phyloP scores from a whole-genome alignment of 92 coral and sea anemone genomes.

The Nematostella vectensis region DNA sequence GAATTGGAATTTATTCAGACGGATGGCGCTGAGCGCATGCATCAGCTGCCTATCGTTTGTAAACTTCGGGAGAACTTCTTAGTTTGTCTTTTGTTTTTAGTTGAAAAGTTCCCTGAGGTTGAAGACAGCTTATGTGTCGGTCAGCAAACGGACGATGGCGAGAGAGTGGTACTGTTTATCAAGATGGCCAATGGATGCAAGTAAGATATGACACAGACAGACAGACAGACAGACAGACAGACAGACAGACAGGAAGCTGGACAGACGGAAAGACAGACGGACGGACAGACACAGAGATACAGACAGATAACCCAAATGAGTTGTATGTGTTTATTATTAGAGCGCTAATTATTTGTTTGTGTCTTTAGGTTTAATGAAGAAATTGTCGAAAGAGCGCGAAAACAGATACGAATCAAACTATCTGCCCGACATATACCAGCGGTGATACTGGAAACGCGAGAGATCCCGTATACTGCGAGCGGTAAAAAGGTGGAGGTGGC shows the following conservation, averaged over 20 bases:
- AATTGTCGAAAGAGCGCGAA: constrained; percentile 30
- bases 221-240: no score
- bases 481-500: constrained; percentile 98
- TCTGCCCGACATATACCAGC: constrained; percentile 95
- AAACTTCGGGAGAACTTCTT: no score
- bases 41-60: no score
- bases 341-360: no score
- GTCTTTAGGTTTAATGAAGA: constrained; percentile 56
- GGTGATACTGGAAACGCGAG: constrained; percentile 66
- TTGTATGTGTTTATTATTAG: not conserved
- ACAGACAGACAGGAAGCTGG: no score
- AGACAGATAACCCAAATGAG: not conserved
- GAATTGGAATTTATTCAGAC: no score
- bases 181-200: constrained; percentile 68
- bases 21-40: no score
- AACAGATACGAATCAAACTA: constrained; percentile 58
- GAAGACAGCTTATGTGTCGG: constrained; percentile 95
- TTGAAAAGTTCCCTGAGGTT: constrained; percentile 69
- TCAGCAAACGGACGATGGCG: constrained; percentile 57
- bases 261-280: no score
- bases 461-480: constrained; percentile 95
- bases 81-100: constrained; percentile 28
- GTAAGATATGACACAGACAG: no score
- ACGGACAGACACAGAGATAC: no score
- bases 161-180: constrained; percentile 80